phyloP scores from a whole-genome alignment of 2,888 invertebrate genomes.

The Pelosia muscerda region DNA sequence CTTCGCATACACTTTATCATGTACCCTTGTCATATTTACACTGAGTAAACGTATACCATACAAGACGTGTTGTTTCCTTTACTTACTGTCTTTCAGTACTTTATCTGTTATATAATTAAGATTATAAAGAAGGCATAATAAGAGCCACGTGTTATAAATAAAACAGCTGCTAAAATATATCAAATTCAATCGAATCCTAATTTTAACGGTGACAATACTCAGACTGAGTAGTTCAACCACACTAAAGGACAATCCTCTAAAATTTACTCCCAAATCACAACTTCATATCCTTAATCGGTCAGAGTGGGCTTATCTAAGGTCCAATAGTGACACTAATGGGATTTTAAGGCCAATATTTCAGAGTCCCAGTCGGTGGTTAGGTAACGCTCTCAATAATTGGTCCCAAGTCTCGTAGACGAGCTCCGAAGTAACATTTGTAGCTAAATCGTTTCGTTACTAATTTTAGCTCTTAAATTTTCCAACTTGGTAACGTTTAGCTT shows the following conservation, averaged over 20 bases:
- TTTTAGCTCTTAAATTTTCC: slow-evolving; percentile 54
- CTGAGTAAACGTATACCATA: neutral
- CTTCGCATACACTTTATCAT: neutral
- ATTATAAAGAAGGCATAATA: neutral
- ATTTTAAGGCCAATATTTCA: slow-evolving; percentile 82
- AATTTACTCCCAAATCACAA: slow-evolving; percentile 61
- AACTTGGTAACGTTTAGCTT: slow-evolving; percentile 38
- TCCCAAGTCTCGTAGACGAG: slow-evolving; percentile 62
- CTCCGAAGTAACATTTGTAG: slow-evolving; percentile 55
- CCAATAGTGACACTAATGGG: slow-evolving; percentile 77
- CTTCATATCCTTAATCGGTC: slow-evolving; percentile 69
- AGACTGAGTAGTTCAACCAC: slow-evolving; percentile 28
- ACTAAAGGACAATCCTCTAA: slow-evolving; percentile 35
- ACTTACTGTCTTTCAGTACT: neutral
- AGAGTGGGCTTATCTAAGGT: slow-evolving; percentile 74
- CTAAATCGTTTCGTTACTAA: slow-evolving; percentile 53
- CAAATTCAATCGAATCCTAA: slow-evolving; percentile 11
- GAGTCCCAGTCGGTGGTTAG: slow-evolving; percentile 47
- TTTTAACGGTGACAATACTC: slow-evolving; percentile 22
- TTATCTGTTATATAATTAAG: slow-evolving; percentile 11
- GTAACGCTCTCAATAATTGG: slow-evolving; percentile 71
- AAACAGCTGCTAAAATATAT: slow-evolving; percentile 8
- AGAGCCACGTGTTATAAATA: neutral
- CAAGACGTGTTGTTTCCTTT: neutral
- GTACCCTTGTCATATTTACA: neutral